Evolutionary conservation across 2,113 vertebrate species (phyloP).

Genomic region (Epinephelus lanceolatus): DNA sequence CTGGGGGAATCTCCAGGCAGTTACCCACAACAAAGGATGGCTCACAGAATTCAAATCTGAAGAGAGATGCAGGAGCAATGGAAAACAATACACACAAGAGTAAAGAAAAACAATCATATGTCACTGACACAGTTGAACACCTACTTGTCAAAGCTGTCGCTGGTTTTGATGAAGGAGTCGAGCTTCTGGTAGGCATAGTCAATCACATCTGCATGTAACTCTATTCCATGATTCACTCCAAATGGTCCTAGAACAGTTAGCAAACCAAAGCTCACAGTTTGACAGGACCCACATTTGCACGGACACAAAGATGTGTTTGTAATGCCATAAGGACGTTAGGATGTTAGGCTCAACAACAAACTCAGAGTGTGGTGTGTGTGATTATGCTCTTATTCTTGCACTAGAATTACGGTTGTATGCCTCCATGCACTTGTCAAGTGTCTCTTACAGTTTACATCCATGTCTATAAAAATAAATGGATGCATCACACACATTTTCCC

Average conservation of each 20-base stretch:
- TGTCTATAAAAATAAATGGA: too few species aligned
- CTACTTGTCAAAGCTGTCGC: slow-evolving; percentile 97
- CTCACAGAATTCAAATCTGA: slow-evolving; percentile 97
- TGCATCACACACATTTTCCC: too few species aligned
- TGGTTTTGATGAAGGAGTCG: slow-evolving; percentile 95
- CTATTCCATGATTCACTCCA: slow-evolving; percentile 96
- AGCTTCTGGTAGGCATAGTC: slow-evolving; percentile 96
- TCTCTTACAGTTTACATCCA: too few species aligned
- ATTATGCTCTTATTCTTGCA: neutral
- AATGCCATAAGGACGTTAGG: too few species aligned
- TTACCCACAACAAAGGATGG: slow-evolving; percentile 95
- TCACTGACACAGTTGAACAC: slow-evolving; percentile 20
- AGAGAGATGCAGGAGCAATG: neutral
- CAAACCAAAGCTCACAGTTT: neutral
- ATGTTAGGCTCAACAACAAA: neutral
- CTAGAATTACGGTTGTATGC: too few species aligned
- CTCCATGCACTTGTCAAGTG: too few species aligned
- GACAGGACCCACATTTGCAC: neutral
- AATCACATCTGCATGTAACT: slow-evolving; percentile 94
- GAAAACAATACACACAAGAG: neutral
- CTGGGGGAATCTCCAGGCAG: slow-evolving; percentile 94
- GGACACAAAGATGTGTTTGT: neutral
- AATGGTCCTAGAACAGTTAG: slow-evolving; percentile 88
- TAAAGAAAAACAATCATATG: neutral
- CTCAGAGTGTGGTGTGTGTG: neutral